phyloP scores from a whole-genome alignment of 2,888 invertebrate species.

The Opisthograptis luteolata region DNA sequence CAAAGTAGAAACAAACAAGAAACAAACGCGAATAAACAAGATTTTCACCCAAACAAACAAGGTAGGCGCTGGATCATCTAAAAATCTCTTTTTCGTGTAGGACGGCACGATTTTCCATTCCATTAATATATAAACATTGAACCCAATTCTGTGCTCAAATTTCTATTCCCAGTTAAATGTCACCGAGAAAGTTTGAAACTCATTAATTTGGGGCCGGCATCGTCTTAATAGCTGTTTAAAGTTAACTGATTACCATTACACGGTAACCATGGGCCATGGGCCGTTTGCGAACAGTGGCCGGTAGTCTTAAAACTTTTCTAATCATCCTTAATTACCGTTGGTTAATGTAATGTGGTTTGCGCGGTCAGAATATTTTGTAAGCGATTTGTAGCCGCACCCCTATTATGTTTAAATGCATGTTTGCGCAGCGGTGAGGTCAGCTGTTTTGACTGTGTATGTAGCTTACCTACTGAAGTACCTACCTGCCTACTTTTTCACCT shows the following conservation, averaged over 20 bases:
- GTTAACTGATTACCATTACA: constrained; percentile 65
- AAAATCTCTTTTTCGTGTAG: constrained; percentile 25
- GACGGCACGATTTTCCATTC: constrained; percentile 24
- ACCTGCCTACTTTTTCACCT: background rate
- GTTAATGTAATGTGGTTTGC: constrained; percentile 51
- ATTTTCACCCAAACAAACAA: constrained; percentile 14
- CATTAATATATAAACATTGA: constrained; percentile 36
- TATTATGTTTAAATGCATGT: constrained; percentile 20
- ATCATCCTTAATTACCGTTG: constrained; percentile 66
- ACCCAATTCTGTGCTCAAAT: constrained; percentile 36
- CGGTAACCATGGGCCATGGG: constrained; percentile 38
- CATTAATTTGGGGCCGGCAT: constrained; percentile 64
- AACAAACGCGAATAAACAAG: constrained; percentile 21
- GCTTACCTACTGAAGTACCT: too few species aligned
- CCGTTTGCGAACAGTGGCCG: constrained; percentile 31
- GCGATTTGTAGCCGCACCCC: constrained; percentile 19
- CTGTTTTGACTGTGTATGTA: background rate
- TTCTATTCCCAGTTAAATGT: constrained; percentile 49
- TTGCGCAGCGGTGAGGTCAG: constrained; percentile 5
- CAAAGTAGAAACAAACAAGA: constrained; percentile 7
- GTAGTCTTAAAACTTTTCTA: constrained; percentile 69
- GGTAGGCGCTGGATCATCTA: constrained; percentile 16
- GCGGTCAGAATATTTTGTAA: constrained; percentile 43
- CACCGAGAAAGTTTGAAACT: constrained; percentile 62
- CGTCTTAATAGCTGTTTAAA: constrained; percentile 70